Evolutionary conservation across 2,113 vertebrate species (phyloP), one percentile per base, ranked within the genome.

Genomic region (Pimephales promelas): DNA sequence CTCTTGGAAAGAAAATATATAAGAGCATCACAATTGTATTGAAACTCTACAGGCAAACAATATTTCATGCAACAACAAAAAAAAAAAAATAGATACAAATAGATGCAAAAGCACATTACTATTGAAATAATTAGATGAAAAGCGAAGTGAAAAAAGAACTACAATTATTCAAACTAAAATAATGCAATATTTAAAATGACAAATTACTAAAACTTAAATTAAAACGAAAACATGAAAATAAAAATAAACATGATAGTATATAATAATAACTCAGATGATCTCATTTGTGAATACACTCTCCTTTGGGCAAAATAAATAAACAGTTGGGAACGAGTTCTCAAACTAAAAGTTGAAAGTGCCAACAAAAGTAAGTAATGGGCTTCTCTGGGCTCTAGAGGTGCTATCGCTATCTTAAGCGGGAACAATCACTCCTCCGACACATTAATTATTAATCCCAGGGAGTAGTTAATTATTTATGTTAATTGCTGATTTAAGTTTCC

Each of bases 391-490:
- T 72, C 43, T 68, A 28, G 80, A 91, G 91, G 89, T 89, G 86
- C 89, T 92, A 92, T 92, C 93, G 93, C 87, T 81, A 86, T 91
- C 90, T 92, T 90, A 89, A 93, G 93, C 89, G 18, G 89, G 89
- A 92, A 94, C 94, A 95, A 95, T 97, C 94, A 94, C 90, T 89
- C 90, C 86, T 92, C 91, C 86, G 91, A 93, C 95, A 95, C 95
- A 97, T 97, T 92, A 97, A 96, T 97, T 96, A 97, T 97, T 96
- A 95, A 99, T 95, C 86, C 56, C 72, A 49, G 73, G 16, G 84
- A 0, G 86, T 88, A 91, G 91, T 99, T 96, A 97, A 98, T 98
- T 96, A 98, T 98, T 97, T 92, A 98, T 96, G 93, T 93, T 96
- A 97, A 97, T 96, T 96, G 96, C 95, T 96, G 95, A 95, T 95